Evolutionary conservation across 2,888 invertebrate species (phyloP).

Genomic region (Cephus spinipes): DNA sequence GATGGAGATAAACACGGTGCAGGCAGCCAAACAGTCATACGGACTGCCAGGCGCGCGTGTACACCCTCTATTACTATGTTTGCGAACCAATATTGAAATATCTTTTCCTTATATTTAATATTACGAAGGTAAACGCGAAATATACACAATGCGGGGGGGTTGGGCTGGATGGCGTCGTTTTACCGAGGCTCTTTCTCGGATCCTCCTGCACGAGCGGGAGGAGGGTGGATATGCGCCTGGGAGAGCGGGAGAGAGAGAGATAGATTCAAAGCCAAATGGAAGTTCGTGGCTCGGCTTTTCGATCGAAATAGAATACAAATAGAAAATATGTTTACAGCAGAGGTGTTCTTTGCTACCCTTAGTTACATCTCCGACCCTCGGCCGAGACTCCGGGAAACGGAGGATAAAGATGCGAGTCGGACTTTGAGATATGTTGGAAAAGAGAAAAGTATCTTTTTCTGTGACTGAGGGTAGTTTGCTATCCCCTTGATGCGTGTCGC

Average conservation of each 20-base stretch:
- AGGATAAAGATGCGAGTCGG: not conserved
- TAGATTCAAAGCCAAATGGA: not conserved
- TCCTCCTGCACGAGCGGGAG: conserved; percentile 5
- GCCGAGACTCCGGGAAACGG: not conserved
- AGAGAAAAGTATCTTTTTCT: too few relatives aligned
- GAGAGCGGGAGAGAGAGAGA: not conserved
- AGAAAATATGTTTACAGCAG: conserved; percentile 56
- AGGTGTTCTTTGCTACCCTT: conserved; percentile 18
- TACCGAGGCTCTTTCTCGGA: not conserved
- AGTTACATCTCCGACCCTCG: not conserved
- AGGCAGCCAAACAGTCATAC: not conserved
- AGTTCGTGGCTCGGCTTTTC: conserved; percentile 32
- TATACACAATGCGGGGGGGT: conserved; percentile 20
- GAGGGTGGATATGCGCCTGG: conserved; percentile 15
- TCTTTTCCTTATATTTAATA: conserved; percentile 53
- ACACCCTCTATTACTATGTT: conserved; percentile 34
- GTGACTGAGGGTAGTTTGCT: too few relatives aligned
- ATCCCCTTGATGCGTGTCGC: not conserved
- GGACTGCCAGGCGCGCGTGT: not conserved
- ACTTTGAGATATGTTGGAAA: not conserved
- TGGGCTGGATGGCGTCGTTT: not conserved
- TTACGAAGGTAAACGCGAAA: conserved; percentile 39
- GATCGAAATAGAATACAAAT: conserved; percentile 58
- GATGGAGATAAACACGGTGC: not conserved
- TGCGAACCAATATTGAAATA: conserved; percentile 54